These are phyloP conservation scores for Aldrovandia affinis DNA, from an alignment of 2,797 vertebrate genomes.

Conservation along the genomic window DNA sequence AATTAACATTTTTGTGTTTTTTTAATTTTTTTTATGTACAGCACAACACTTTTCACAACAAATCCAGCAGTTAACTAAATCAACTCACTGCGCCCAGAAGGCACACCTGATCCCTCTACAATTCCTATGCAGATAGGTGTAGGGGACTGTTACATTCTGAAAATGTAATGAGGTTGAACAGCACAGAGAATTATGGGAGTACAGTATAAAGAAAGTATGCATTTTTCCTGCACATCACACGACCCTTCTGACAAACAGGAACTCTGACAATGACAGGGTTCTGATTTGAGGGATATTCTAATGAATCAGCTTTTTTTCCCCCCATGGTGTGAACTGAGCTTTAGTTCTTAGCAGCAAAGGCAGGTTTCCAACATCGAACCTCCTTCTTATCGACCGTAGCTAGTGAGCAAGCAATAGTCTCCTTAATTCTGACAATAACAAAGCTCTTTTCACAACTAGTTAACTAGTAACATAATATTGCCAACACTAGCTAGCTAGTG, in stretches of 20 bases:
- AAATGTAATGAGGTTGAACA: not conserved
- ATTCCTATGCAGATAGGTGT: constrained; percentile 11
- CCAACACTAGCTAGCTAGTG: not conserved
- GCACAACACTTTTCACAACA: not conserved
- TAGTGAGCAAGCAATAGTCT: not conserved
- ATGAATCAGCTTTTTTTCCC: not conserved
- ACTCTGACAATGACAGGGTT: not conserved
- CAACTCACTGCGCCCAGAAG: not conserved
- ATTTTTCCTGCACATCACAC: not conserved
- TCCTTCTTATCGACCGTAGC: not conserved
- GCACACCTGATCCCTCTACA: constrained; percentile 8
- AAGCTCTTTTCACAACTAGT: not conserved
- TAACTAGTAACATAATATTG: not conserved
- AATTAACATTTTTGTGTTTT: not conserved
- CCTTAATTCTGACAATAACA: not conserved
- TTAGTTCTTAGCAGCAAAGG: not conserved
- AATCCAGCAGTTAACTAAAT: not conserved
- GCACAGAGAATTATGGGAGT: not conserved
- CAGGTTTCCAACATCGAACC: not conserved
- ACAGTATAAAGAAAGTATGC: not conserved
- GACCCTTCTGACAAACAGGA: not conserved
- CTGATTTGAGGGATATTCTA: constrained; percentile 12
- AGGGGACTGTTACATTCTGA: constrained; percentile 11
- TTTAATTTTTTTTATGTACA: not conserved
- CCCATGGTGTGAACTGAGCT: not conserved